Evolutionary conservation across 64 coral and sea anemone genomes (phyloP), one percentile per base, ranked within the genome.

Genomic region (Montipora capricornis): DNA sequence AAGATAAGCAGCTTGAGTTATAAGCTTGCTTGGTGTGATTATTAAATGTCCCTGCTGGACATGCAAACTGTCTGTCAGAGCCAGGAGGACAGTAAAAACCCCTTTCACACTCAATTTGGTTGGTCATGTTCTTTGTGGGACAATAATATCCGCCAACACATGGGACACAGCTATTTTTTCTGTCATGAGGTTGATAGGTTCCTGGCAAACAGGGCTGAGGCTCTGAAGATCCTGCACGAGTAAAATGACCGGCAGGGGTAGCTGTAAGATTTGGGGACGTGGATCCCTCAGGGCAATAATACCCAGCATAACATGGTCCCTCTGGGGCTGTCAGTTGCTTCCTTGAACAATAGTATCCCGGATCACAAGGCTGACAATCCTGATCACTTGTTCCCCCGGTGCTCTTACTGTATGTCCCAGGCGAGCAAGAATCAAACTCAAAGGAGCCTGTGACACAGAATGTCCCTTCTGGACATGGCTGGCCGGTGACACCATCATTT

Each of bases 31-130:
- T 26, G 50, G 98, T 93, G 60, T 99, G 92, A 83, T 96, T 99
- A 68, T 95, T 99, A 77, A 86, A 99, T 14, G 89, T 99, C 68
- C 98, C 98, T 79, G 93, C 95, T 46, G 95, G 95, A 57, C 98
- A 99, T 20, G 95, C 98, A 60, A 90, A 90, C 26, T 68, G 91
- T 93, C 90, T 96, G 59, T 99, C 95, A 82, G 95, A 96, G 16
- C 98, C 98, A 12, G 88, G 90, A 75, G 98, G 98, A 19, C 98
- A 99, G 61, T 99, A 99, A 79, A 92, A 99, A 3, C 98, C 98
- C 44, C 53, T 74, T 45, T 90, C 92, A 76, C 98, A 99, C 20
- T 91, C 80, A 11, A 8, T 74, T 47, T 81, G 59, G 14, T 20
- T 66, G 0, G 89, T 95, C 98, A 99, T 99, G 84, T 93, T 96